A percentile compares a stretch with the other conserved stretches of the same genome.
These are phyloP conservation scores for Drosophila parvula DNA, from an alignment of 1,140 invertebrate genomes.

Conservation along the genomic window DNA sequence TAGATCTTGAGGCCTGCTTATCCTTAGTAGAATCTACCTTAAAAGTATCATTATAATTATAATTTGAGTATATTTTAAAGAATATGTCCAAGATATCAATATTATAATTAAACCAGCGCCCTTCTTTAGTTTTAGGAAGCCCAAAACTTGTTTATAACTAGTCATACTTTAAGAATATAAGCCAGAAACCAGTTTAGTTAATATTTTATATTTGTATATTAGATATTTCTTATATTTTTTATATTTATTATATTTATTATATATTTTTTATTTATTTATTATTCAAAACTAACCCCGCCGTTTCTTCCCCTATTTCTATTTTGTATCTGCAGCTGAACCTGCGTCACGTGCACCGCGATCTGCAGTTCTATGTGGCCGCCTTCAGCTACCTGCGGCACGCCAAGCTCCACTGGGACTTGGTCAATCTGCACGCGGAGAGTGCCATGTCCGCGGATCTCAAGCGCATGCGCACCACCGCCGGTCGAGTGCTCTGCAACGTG, in stretches of 20 bases:
- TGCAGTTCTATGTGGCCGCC: constrained; percentile 70
- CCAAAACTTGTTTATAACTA: no score
- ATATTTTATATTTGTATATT: no score
- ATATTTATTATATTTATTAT: no score
- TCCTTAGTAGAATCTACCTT: neutral
- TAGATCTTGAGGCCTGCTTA: neutral
- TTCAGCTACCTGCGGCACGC: constrained; percentile 66
- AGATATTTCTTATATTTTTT: no score
- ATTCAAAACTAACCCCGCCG: neutral
- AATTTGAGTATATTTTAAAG: no score
- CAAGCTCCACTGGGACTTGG: constrained; percentile 57
- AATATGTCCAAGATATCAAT: no score
- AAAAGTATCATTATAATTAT: no score
- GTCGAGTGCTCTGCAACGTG: constrained; percentile 57
- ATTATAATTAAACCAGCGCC: no score
- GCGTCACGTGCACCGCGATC: constrained; percentile 61
- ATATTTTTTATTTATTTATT: no score
- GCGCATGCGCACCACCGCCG: constrained; percentile 37
- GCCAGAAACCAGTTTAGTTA: no score
- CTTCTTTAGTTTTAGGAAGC: no score
- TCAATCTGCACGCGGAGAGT: constrained; percentile 27
- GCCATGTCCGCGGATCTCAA: constrained; percentile 43
- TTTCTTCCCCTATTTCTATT: neutral
- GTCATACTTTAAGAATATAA: no score
- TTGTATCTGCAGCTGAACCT: constrained; percentile 48